Conservation (phyloP, 2,888 invertebrate genomes). For the Hipparchia semele region DNA sequence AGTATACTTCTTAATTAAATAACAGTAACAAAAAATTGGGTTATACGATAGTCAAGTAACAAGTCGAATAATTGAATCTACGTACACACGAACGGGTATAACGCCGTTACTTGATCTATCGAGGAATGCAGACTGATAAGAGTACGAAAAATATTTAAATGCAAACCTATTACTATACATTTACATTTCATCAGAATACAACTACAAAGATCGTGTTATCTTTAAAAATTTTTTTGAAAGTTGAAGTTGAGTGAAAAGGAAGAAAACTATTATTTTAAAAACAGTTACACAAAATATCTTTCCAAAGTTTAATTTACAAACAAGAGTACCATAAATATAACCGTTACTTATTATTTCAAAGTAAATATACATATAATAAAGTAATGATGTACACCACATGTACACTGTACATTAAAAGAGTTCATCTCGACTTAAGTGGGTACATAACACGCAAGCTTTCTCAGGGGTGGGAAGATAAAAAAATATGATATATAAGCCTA, state of each 20-base stretch:
- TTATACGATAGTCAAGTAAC: conserved; percentile 21
- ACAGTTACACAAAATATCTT: no score
- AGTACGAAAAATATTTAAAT: not conserved
- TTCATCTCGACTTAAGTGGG: conserved; percentile 1
- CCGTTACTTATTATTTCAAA: no score
- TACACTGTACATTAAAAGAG: not conserved
- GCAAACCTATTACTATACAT: not conserved
- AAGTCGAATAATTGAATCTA: conserved; percentile 23
- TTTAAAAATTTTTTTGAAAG: not conserved
- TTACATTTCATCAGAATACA: not conserved
- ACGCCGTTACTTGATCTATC: conserved; percentile 12
- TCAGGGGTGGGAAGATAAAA: not conserved
- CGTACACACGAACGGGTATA: conserved; percentile 14
- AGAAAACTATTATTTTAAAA: no score
- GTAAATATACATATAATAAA: not conserved
- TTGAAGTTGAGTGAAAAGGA: not conserved
- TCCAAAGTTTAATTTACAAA: no score
- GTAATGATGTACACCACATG: not conserved
- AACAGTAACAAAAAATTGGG: conserved; percentile 27
- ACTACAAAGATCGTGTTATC: not conserved
- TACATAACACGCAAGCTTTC: not conserved
- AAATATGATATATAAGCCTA: not conserved
- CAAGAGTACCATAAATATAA: no score
- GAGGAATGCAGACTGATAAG: not conserved
- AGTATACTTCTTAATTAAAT: conserved; percentile 27